A percentile compares a stretch with the other conserved stretches of the same genome.
These are phyloP conservation scores for Octopus bimaculoides DNA, from an alignment of 1,140 invertebrate genomes.

Conservation along the genomic window DNA sequence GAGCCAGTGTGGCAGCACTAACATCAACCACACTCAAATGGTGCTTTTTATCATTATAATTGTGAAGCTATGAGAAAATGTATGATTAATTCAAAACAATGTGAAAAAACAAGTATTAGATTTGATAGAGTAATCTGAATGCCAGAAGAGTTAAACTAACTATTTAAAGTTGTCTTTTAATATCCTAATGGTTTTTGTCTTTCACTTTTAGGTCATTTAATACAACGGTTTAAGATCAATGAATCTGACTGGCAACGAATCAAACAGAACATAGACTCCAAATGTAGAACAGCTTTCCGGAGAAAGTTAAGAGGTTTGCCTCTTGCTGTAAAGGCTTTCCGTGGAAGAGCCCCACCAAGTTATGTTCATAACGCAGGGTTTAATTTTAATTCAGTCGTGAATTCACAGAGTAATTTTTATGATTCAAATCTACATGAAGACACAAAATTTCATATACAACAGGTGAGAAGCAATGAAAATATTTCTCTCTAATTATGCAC, in stretches of 20 bases:
- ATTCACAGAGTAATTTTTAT: constrained; percentile 40
- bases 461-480: constrained; percentile 25
- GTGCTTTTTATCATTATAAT: no score
- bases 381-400: constrained; percentile 18
- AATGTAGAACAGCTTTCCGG: constrained; percentile 61
- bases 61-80: no score
- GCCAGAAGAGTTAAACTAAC: no score
- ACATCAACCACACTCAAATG: no score
- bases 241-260: constrained; percentile 63
- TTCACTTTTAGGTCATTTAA: constrained; percentile 57
- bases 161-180: no score
- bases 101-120: no score
- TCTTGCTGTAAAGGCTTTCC: constrained; percentile 55
- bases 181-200: constrained; percentile 5
- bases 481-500: constrained; percentile 5
- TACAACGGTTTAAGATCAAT: constrained; percentile 60
- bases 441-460: constrained; percentile 44
- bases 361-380: constrained; percentile 30
- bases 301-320: constrained; percentile 55
- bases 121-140: no score
- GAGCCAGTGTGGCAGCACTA: no score
- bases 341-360: constrained; percentile 43
- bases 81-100: no score
- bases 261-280: constrained; percentile 63
- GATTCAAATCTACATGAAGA: constrained; percentile 46